Evolutionary conservation across 2,888 invertebrate genomes (phyloP).

Genomic region (Meloe dianella): DNA sequence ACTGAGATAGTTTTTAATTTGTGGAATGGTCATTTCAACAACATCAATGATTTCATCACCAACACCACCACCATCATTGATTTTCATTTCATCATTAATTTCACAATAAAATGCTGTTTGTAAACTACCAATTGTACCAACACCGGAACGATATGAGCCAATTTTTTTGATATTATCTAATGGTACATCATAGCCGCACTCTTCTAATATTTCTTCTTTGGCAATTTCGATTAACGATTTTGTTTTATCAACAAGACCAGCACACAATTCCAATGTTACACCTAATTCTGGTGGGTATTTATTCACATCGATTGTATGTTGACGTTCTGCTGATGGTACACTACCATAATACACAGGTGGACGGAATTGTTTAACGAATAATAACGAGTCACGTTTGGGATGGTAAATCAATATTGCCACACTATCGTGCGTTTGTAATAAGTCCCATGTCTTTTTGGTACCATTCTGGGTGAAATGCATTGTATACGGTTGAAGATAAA

Average conservation of each 20-base stretch:
- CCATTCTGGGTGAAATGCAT: constrained; percentile 80
- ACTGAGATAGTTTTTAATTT: constrained; percentile 68
- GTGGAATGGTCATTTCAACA: constrained; percentile 78
- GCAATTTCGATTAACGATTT: constrained; percentile 79
- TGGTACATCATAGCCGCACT: constrained; percentile 91
- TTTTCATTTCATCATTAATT: constrained; percentile 84
- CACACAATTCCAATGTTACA: constrained; percentile 89
- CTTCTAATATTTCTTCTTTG: constrained; percentile 86
- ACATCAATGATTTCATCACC: constrained; percentile 91
- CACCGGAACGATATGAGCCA: constrained; percentile 76
- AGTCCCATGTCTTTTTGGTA: constrained; percentile 79
- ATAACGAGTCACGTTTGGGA: constrained; percentile 72
- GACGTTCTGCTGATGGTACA: constrained; percentile 65
- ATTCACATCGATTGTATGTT: constrained; percentile 56
- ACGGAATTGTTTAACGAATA: constrained; percentile 92
- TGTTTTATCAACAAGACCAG: constrained; percentile 90
- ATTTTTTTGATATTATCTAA: constrained; percentile 69
- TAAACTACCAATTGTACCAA: constrained; percentile 77
- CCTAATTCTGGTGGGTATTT: constrained; percentile 77
- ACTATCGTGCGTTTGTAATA: constrained; percentile 83
- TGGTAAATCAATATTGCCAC: constrained; percentile 87
- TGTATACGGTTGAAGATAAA: constrained; percentile 76
- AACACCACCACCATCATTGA: constrained; percentile 76
- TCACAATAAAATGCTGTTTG: constrained; percentile 90
- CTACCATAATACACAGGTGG: constrained; percentile 83